These are phyloP conservation scores for Limosa lapponica DNA, from an alignment of 2,797 vertebrate species.

Conservation along the genomic window DNA sequence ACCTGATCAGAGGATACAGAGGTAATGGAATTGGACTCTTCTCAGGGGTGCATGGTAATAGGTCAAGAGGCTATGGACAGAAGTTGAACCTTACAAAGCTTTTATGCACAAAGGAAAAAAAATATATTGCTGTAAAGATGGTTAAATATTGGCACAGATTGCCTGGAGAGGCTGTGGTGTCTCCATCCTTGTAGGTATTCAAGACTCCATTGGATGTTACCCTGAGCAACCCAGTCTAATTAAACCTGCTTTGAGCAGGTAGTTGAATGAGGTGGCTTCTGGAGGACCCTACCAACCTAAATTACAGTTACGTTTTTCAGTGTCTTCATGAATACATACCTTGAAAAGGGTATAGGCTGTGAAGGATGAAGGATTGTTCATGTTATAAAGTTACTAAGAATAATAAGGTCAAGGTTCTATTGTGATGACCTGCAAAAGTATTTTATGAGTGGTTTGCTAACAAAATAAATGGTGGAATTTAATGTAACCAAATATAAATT, in stretches of 20 bases:
- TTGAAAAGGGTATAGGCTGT: background rate
- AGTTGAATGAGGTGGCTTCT: background rate
- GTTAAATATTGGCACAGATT: background rate
- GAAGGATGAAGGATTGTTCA: background rate
- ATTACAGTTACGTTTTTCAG: background rate
- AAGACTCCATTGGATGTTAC: background rate
- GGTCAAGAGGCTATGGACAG: background rate
- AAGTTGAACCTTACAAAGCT: background rate
- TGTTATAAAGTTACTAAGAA: background rate
- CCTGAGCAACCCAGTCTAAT: background rate
- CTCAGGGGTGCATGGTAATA: background rate
- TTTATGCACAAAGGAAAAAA: background rate
- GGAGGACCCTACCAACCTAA: background rate
- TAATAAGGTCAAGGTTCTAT: background rate
- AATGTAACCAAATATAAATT: background rate
- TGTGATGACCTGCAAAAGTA: background rate
- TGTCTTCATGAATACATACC: background rate
- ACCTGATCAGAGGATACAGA: background rate
- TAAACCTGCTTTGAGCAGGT: background rate
- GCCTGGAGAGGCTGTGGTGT: background rate
- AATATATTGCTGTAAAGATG: accelerated
- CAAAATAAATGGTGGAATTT: background rate
- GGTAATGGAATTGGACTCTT: background rate
- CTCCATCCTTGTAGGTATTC: background rate
- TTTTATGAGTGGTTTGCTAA: background rate